A percentile compares a stretch with the other conserved stretches of the same genome.
These are phyloP conservation scores for Acanthosepion esculentum DNA, from an alignment of 2,888 invertebrate species.

Conservation along the genomic window DNA sequence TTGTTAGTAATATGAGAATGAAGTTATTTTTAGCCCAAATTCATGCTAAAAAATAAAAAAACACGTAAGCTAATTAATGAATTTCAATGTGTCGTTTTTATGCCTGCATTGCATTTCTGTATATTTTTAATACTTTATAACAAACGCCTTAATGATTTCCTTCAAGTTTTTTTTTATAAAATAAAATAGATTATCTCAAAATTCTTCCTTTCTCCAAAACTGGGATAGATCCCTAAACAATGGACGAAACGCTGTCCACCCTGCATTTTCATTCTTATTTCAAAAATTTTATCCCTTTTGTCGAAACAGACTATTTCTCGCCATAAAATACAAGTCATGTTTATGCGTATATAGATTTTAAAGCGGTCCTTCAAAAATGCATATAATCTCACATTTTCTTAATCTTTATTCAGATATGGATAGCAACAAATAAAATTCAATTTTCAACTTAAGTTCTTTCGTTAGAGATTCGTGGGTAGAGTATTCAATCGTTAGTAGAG, in stretches of 20 bases:
- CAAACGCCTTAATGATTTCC: neutral
- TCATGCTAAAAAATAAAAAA: neutral
- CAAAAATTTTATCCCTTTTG: neutral
- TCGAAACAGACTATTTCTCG: neutral
- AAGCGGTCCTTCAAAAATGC: too few species aligned
- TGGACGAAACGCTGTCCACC: neutral
- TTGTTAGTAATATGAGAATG: slow-evolving; percentile 10
- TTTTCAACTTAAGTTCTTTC: too few species aligned
- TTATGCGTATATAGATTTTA: too few species aligned
- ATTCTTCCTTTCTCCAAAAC: neutral
- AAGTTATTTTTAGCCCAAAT: neutral
- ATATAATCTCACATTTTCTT: too few species aligned
- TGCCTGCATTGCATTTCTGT: neutral
- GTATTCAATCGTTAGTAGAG: too few species aligned
- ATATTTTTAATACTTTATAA: neutral
- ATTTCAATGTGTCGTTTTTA: neutral
- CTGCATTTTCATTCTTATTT: neutral
- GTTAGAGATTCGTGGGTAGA: too few species aligned
- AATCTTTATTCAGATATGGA: too few species aligned
- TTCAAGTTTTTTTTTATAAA: neutral
- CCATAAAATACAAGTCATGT: neutral
- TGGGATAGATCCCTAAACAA: neutral
- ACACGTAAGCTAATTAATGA: neutral
- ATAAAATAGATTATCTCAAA: neutral
- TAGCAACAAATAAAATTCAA: too few species aligned